A percentile compares a stretch with the other conserved stretches of the same genome.
Conservation (phyloP, 2,888 invertebrate species). For the Auanema freiburgensis region DNA sequence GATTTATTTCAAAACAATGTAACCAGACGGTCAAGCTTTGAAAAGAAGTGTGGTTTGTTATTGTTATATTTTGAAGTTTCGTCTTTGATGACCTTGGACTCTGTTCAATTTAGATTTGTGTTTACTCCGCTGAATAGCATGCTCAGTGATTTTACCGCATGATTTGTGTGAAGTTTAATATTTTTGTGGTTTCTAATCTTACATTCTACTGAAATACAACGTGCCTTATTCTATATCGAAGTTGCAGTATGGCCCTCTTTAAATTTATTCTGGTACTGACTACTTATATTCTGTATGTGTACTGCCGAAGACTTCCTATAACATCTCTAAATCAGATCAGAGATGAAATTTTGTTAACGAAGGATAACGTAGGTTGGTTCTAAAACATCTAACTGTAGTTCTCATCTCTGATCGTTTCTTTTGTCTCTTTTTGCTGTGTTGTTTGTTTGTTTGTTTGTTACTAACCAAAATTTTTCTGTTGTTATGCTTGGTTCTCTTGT, state of each 20-base stretch:
- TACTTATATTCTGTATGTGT: conserved; percentile 31
- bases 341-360: conserved; percentile 27
- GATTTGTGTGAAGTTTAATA: too few relatives aligned
- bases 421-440: conserved; percentile 8
- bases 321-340: conserved; percentile 28
- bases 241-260: conserved; percentile 20
- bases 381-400: background rate
- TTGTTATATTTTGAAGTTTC: too few relatives aligned
- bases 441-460: conserved; percentile 17
- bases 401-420: conserved; percentile 1
- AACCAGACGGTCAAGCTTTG: too few relatives aligned
- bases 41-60: too few relatives aligned
- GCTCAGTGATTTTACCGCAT: too few relatives aligned
- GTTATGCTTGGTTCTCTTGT: conserved; percentile 16
- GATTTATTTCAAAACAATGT: too few relatives aligned
- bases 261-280: conserved; percentile 25
- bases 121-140: too few relatives aligned
- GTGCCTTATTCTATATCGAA: background rate
- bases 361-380: conserved; percentile 36
- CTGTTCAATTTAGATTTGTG: too few relatives aligned
- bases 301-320: conserved; percentile 34
- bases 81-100: too few relatives aligned
- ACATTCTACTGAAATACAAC: too few relatives aligned
- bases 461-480: conserved; percentile 6
- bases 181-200: too few relatives aligned